Base-by-base conservation (phyloP, 2,888 invertebrate species). In the Plagiodera versicolora region DNA sequence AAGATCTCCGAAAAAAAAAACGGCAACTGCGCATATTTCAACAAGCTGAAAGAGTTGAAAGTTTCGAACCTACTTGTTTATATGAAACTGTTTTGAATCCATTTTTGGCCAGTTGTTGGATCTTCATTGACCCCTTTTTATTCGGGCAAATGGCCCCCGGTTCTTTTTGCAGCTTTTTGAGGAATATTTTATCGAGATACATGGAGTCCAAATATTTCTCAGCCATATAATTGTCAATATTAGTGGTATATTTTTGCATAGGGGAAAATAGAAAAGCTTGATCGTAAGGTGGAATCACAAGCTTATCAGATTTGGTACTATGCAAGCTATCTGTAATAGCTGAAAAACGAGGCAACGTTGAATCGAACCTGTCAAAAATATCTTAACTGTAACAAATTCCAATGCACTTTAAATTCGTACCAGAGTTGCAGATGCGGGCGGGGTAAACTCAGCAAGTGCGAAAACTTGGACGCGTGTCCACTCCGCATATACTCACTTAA, bases 171-270 rank as follows among this genome's bases (percentile, higher is more conserved):
- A 81, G 55, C 10, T 74, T 62, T 49, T 79, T 75, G 32, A 83
- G 63, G 63, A 82, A 83, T 17, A 77, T 69, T 65, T 81, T 82
- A 61, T 84, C 84, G 47, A 69, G 63, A 35, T 79, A 79, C 71
- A 83, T 73, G 2, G 70, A 68, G 20, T 81, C 80, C 45, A 83
- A 71, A 66, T 83, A 83, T 56, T 78, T 77, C 55, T 76, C 77
- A 0, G 81, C 80, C 73, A 82, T 76, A 20, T 79, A 77, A 58
- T 79, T 79, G 55, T 78, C 73, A 17, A 80, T 77, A 46, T 81
- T 80, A 0, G 72, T 74, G 0, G 80, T 80, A 60, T 75, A 75
- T n/a, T 71, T 68, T 63, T 80, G 80, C n/a, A 79, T 61, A 1
- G 80, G 80, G 39, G 69, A 70, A 60, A 73, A 76, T 1, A 75